These are phyloP conservation scores for Platycheirus rosarum DNA, from an alignment of 2,888 invertebrate genomes.

Conservation along the genomic window DNA sequence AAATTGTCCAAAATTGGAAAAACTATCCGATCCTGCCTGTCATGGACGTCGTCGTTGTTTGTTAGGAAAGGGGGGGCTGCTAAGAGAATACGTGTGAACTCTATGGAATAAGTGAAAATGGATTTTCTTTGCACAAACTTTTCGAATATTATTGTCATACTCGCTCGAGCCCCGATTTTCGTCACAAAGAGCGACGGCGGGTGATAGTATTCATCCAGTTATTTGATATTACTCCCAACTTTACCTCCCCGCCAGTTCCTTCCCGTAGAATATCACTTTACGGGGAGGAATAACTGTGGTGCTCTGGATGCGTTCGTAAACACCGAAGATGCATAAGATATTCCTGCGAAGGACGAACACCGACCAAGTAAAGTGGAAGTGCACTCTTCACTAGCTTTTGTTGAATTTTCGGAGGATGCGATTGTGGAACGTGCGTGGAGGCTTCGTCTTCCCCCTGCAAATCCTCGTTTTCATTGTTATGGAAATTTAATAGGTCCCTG, in stretches of 20 bases:
- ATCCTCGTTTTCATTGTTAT: conserved; percentile 58
- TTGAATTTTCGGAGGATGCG: conserved; percentile 3
- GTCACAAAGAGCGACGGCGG: conserved; percentile 1
- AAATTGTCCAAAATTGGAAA: conserved; percentile 36
- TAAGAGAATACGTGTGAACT: conserved; percentile 46
- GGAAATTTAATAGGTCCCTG: conserved; percentile 70
- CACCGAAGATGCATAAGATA: conserved; percentile 3
- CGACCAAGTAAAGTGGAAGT: conserved; percentile 17
- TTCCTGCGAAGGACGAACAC: conserved; percentile 27
- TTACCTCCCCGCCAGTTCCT: background rate
- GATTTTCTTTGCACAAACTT: conserved; percentile 67
- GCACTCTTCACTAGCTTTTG: conserved; percentile 15
- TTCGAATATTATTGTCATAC: conserved; percentile 67
- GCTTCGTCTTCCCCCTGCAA: conserved; percentile 1
- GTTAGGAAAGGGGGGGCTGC: background rate
- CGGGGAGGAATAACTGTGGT: conserved; percentile 11
- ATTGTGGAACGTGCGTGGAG: conserved; percentile 28
- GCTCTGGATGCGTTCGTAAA: background rate
- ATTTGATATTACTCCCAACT: conserved; percentile 48
- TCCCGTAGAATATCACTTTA: conserved; percentile 22
- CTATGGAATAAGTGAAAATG: conserved; percentile 65
- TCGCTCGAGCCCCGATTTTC: background rate
- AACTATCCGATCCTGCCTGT: conserved; percentile 19
- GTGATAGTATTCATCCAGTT: conserved; percentile 44
- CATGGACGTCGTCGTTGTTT: conserved; percentile 4